Conservation (phyloP, 2,888 invertebrate genomes). For the Lordiphosa fenestrarum region DNA sequence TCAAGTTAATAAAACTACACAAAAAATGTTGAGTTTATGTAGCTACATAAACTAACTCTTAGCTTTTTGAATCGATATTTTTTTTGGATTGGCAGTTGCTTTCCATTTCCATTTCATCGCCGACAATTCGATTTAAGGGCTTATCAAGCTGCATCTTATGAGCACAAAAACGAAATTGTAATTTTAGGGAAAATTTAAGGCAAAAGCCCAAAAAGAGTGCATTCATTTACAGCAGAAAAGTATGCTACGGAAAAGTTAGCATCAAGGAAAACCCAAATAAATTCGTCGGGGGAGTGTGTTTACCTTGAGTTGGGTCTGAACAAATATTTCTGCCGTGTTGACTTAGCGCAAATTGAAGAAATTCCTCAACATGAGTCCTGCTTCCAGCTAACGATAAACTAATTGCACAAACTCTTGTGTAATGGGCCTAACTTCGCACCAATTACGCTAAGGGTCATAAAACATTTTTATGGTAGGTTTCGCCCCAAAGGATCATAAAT, state of each 20-base stretch:
- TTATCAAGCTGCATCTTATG: conserved; percentile 11
- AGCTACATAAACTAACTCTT: conserved; percentile 33
- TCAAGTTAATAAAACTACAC: conserved; percentile 42
- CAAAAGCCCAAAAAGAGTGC: too few species aligned
- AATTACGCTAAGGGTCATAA: conserved; percentile 48
- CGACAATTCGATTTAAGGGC: conserved; percentile 42
- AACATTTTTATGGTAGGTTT: conserved; percentile 41
- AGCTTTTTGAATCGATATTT: conserved; percentile 24
- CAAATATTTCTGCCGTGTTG: conserved; percentile 24
- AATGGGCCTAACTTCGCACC: conserved; percentile 44
- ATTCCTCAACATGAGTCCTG: background rate
- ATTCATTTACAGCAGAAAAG: background rate
- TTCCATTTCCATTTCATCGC: conserved; percentile 16
- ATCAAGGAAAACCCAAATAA: conserved; percentile 14
- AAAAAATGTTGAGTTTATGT: conserved; percentile 18
- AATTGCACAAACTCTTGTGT: conserved; percentile 61
- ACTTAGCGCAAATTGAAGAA: conserved; percentile 18
- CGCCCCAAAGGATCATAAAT: conserved; percentile 1
- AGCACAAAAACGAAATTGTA: conserved; percentile 17
- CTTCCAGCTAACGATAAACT: conserved; percentile 54
- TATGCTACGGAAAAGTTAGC: background rate
- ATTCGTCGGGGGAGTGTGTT: conserved; percentile 12
- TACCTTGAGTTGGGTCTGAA: conserved; percentile 15
- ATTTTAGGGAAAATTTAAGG: conserved; percentile 17
- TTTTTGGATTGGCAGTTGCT: conserved; percentile 9